Base-by-base conservation (phyloP, 1,140 invertebrate genomes). In the Orchesella cincta region DNA sequence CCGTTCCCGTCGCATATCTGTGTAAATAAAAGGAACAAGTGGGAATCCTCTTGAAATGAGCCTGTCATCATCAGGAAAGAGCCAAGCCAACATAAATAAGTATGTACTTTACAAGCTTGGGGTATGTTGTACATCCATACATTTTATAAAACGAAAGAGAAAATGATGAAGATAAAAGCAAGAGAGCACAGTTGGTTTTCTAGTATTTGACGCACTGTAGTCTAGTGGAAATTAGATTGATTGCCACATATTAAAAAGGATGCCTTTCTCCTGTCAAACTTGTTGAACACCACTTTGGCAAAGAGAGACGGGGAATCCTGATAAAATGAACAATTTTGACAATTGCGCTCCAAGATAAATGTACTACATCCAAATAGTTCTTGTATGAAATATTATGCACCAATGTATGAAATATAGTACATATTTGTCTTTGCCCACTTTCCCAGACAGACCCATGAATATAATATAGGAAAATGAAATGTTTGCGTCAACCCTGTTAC, bases 31-130 rank as follows among this genome's bases (percentile, higher is more conserved):
- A 29, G 26, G 62, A 67, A 33, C 62, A 67, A 67, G 62, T 67
- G 62, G 62, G 62, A 67, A 67, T 67, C 62, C 62, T 67, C 62
- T 31, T 33, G 62, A 67, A 67, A 67, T 67, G 62, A 67, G 62
- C 26, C 28, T 67, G 62, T 67, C 62, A 67, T 67, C 31, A 67
- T 57, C 52, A 57, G 52, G 39, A 57, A 67, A 29, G 31, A 33
- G 23, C 8, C 8, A 23, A n/a, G 28, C 31, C 62, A 67, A 33
- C 62, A 67, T 67, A 67, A 67, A 33, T 67, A 57, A 57, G 12
- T 33, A 67, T 29, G 62, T 67, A 12, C 62, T 67, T 67, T 33
- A n/a, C 14, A 57, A n/a, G 5, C 8, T 57, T 3, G 23, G 3
- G 52, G 23, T 18, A 57, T 57, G 23, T 26, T 57, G 5, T 57